A percentile compares a stretch with the other conserved stretches of the same genome.
These are phyloP conservation scores for Natator depressus DNA, from an alignment of 2,113 vertebrate genomes.

Conservation along the genomic window DNA sequence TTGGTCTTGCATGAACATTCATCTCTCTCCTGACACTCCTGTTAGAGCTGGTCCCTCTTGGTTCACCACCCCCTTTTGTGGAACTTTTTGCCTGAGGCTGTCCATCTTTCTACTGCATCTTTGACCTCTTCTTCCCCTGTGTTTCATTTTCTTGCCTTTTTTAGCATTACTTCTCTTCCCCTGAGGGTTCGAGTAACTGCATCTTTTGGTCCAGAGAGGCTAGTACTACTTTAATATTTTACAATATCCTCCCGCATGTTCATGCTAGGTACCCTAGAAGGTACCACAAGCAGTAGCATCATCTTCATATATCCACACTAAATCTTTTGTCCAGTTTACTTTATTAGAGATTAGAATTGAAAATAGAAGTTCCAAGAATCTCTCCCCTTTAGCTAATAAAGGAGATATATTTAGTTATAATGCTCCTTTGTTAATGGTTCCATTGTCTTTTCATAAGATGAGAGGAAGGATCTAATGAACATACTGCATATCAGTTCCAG, in stretches of 20 bases:
- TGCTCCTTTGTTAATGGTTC: conserved; percentile 9
- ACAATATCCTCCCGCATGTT: not conserved
- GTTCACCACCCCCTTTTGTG: not conserved
- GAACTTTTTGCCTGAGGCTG: not conserved
- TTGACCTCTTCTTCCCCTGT: not conserved
- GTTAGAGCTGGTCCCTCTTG: not conserved
- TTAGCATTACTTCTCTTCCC: not conserved
- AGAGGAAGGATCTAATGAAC: conserved; percentile 54
- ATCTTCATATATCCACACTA: not conserved
- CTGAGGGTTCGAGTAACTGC: not conserved
- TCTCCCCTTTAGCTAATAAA: not conserved
- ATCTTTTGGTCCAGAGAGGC: not conserved
- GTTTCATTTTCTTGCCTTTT: not conserved
- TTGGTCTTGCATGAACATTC: not conserved
- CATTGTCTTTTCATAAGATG: conserved; percentile 12
- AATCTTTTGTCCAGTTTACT: not conserved
- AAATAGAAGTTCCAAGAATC: conserved; percentile 1
- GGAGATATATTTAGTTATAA: not conserved
- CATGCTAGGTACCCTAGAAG: not conserved
- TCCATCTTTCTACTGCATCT: not conserved
- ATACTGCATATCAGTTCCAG: conserved; percentile 33
- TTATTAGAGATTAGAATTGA: conserved; percentile 4
- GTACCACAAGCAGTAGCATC: not conserved
- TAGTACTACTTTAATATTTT: not conserved
- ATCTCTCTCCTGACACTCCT: not conserved